These are phyloP conservation scores for Hiodon alosoides DNA, from an alignment of 2,113 vertebrate species.

Conservation along the genomic window DNA sequence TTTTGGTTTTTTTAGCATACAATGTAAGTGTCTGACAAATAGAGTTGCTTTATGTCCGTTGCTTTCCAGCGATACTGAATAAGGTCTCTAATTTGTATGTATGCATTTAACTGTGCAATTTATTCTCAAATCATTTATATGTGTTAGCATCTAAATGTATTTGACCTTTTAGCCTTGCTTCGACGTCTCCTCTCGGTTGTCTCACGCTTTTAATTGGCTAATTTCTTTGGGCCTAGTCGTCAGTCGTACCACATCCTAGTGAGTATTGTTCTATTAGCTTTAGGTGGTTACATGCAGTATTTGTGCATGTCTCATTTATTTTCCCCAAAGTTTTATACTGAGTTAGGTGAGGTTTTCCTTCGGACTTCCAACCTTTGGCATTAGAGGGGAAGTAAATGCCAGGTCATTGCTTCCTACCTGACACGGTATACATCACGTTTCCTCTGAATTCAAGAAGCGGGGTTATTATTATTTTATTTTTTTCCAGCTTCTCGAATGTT, in stretches of 20 bases:
- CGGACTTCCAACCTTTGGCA: neutral
- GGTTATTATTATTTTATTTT: too few species aligned
- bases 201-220: slow-evolving; percentile 66
- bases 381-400: too few species aligned
- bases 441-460: too few species aligned
- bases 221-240: slow-evolving; percentile 61
- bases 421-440: too few species aligned
- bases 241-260: slow-evolving; percentile 16
- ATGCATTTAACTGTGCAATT: slow-evolving; percentile 52
- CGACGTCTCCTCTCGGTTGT: slow-evolving; percentile 49
- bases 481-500: too few species aligned
- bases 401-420: too few species aligned
- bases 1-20: too few species aligned
- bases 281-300: slow-evolving; percentile 54
- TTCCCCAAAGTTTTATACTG: slow-evolving; percentile 1
- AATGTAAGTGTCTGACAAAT: too few species aligned
- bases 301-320: slow-evolving; percentile 48
- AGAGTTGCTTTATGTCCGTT: too few species aligned
- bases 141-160: slow-evolving; percentile 64
- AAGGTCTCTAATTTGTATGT: slow-evolving; percentile 43
- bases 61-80: too few species aligned
- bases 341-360: slow-evolving; percentile 22
- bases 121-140: slow-evolving; percentile 48
- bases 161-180: slow-evolving; percentile 59
- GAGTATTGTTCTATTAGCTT: slow-evolving; percentile 32